Base-by-base conservation (phyloP, 64 coral and sea anemone genomes). In the Montipora efflorescens region DNA sequence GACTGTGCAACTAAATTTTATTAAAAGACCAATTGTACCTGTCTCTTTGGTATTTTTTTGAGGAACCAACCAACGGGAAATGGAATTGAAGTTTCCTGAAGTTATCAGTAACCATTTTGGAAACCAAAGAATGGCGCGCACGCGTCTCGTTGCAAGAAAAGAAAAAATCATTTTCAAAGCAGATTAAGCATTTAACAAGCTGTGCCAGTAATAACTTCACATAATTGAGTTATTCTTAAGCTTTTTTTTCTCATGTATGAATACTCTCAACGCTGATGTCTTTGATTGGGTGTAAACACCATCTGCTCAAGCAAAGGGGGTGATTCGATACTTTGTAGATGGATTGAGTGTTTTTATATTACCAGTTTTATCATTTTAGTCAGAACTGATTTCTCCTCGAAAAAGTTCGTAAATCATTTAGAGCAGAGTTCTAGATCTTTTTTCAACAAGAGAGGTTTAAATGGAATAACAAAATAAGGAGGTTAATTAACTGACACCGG, bases 161-260 rank as follows among this genome's bases (percentile, higher is more conserved):
- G 67, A 71, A 45, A 86, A 86, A 86, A 23, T 23, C 62, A 36
- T 6, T 47, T 86, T 48, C 4, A n/a, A 6, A 19, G 45, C 11
- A 50, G 82, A 86, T 86, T 86, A 86, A 19, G 44, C 16, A 71
- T 48, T 21, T 86, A 8, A 67, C 66, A 86, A 86, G 82, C 82
- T 86, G 82, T 86, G 82, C 50, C 19, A 7, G 82, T 86, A 86
- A 86, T 86, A 68, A 71, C 66, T 51, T 19, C 45, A 72, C 3
- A 50, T 86, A 86, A 86, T 86, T 86, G 82, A 71, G 44, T 86
- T 46, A 86, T 72, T 86, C 82, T 86, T 47, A 68, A 86, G 43
- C 64, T 70, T 86, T 36, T 36, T 67, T 86, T 86, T 49, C 47
- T 86, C 61, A 72, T 86, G 28, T 72, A 71, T 86, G 66, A 86